A percentile compares a stretch with the other conserved stretches of the same genome.
Conservation (phyloP, 2,113 vertebrate genomes). For the Oreotrochilus melanogaster region DNA sequence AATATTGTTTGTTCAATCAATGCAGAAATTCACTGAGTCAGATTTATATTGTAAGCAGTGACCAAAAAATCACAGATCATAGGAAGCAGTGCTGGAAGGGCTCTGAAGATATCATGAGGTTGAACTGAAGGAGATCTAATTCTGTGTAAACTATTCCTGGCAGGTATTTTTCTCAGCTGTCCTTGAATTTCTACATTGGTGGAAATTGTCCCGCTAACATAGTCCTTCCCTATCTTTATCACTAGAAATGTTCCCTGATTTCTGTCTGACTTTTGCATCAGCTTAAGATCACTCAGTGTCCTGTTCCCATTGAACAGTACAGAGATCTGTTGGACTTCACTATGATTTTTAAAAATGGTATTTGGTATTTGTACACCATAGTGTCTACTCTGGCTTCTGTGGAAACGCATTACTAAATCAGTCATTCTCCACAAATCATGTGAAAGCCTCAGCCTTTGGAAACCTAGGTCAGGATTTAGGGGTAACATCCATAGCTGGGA, state of each 20-base stretch:
- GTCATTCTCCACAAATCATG: not conserved
- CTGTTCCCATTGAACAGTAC: not conserved
- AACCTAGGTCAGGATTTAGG: not conserved
- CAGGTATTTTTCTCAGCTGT: not conserved
- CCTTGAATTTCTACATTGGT: not conserved
- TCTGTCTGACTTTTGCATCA: not conserved
- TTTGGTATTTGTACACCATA: not conserved
- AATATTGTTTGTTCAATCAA: not conserved
- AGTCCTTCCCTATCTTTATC: not conserved
- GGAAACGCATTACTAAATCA: not conserved
- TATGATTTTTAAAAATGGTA: not conserved
- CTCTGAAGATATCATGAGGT: not conserved
- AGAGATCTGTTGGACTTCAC: not conserved
- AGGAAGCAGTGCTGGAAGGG: not conserved
- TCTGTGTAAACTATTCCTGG: not conserved
- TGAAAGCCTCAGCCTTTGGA: not conserved
- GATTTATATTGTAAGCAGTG: not conserved
- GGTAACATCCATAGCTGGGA: not conserved
- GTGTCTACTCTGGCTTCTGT: not conserved
- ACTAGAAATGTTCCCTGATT: not conserved
- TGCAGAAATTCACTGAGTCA: not conserved
- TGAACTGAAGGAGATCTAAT: not conserved
- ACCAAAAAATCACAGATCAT: not conserved
- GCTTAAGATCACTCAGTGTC: not conserved
- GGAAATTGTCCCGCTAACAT: not conserved